Base-by-base conservation (phyloP, 1,140 invertebrate genomes). In the Lanistes nyassanus region DNA sequence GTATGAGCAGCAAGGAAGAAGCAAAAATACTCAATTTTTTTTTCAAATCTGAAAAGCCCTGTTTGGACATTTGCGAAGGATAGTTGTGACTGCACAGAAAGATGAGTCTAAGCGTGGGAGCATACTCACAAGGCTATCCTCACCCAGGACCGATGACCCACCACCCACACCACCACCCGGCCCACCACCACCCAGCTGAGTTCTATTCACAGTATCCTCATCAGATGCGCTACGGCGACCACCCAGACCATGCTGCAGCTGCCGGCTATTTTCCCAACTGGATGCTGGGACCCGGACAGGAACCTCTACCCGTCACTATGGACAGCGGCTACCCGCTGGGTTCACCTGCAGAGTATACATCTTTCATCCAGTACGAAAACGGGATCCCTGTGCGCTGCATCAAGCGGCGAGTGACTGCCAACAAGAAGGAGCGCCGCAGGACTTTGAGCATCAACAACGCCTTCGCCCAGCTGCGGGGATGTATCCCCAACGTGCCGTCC, bases 361-460 rank as follows among this genome's bases (percentile, higher is more conserved):
- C 75, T 60, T 79, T 79, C 82, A 69, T 83, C 81, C 79, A 82
- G 80, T 77, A 83, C 78, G 82, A 80, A 62, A 73, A 81, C 73
- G 76, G 76, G 36, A 79, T 79, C 19, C 81, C 79, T 31, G 80
- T 84, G 23, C 73, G 85, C 3, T 82, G 81, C 74, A 76, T 86
- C 37, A 87, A 87, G 79, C 74, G 85, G 67, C 70, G 86, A 56
- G 81, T 84, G 19, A 85, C 85, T 4, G 86, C 96, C 39, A 98
- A 98, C 87, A 97, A 96, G 89, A 98, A 98, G 87, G 97, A 98
- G 87, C 89, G 97, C 56, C 89, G 96, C 82, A 84, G 92, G 73
- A 99, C 97, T 0, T 94, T 96, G 88, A 97, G 94, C 79, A 98
- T 99, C 79, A 99, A 99, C 90, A 96, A 94, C 76, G 97, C 97